Evolutionary conservation across 2,113 vertebrate species (phyloP).

Genomic region (Sprattus sprattus): DNA sequence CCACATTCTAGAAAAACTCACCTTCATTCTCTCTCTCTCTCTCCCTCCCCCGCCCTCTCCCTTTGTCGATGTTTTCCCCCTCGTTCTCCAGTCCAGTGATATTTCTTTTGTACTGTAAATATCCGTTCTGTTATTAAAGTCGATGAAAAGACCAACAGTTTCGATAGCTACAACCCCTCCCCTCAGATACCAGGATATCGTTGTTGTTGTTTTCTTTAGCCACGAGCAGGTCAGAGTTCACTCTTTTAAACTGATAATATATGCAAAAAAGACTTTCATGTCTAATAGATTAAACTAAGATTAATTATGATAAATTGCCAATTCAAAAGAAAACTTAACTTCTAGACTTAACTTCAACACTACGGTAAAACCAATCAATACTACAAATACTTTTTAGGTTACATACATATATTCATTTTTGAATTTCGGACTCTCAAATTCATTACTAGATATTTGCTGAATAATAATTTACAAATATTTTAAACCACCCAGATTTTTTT

Average conservation of each 20-base stretch:
- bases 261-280: background rate
- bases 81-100: background rate
- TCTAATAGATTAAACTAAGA: background rate
- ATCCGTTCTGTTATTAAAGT: background rate
- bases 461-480: too few species aligned
- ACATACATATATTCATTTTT: too few species aligned
- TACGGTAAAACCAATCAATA: too few species aligned
- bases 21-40: constrained; percentile 28
- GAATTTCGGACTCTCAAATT: too few species aligned
- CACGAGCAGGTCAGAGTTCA: background rate
- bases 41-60: background rate
- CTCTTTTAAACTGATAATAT: background rate
- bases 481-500: too few species aligned
- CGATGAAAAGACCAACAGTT: background rate
- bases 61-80: background rate
- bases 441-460: too few species aligned
- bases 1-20: constrained; percentile 43
- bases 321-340: too few species aligned
- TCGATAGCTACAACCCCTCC: background rate
- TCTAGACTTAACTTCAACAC: too few species aligned
- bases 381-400: too few species aligned
- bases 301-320: background rate
- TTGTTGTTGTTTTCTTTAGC: background rate
- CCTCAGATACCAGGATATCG: background rate
- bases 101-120: constrained; percentile 31